These are phyloP conservation scores for Hirtodrosophila trivittata DNA, from an alignment of 2,888 invertebrate genomes.

Conservation along the genomic window DNA sequence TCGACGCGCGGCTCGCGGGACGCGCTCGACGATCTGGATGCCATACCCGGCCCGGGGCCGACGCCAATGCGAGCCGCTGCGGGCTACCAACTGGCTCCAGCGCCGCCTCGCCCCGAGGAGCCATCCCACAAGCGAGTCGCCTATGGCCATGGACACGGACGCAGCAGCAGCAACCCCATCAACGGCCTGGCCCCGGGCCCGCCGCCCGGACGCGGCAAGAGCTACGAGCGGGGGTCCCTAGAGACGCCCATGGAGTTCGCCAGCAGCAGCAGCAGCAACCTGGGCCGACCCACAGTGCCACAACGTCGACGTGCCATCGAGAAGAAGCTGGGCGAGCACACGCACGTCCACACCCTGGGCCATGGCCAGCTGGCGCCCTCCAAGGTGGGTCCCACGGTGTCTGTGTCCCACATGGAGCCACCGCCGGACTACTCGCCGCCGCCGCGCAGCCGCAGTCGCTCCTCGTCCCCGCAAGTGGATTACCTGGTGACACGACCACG, in stretches of 20 bases:
- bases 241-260: conserved; percentile 35
- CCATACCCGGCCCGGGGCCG: conserved; percentile 69
- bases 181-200: conserved; percentile 16
- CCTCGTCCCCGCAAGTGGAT: conserved; percentile 81
- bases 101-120: conserved; percentile 40
- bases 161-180: conserved; percentile 79
- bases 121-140: conserved; percentile 56
- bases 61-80: conserved; percentile 1
- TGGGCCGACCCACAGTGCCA: conserved; percentile 86
- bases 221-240: conserved; percentile 55
- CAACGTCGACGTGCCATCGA: conserved; percentile 87
- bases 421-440: conserved; percentile 90
- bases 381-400: conserved; percentile 12
- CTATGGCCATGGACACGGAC: conserved; percentile 80
- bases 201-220: conserved; percentile 62
- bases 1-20: conserved; percentile 81
- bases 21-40: conserved; percentile 80
- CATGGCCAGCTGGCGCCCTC: conserved; percentile 18
- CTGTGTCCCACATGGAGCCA: conserved; percentile 85
- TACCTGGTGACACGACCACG: conserved; percentile 53
- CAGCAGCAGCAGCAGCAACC: conserved; percentile 47
- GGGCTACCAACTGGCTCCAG: neutral
- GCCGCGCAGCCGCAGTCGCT: conserved; percentile 83
- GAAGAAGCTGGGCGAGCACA: conserved; percentile 85
- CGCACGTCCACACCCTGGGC: neutral